These are phyloP conservation scores for Sebastes diploproa DNA, from an alignment of 2,797 vertebrate genomes.

Conservation along the genomic window DNA sequence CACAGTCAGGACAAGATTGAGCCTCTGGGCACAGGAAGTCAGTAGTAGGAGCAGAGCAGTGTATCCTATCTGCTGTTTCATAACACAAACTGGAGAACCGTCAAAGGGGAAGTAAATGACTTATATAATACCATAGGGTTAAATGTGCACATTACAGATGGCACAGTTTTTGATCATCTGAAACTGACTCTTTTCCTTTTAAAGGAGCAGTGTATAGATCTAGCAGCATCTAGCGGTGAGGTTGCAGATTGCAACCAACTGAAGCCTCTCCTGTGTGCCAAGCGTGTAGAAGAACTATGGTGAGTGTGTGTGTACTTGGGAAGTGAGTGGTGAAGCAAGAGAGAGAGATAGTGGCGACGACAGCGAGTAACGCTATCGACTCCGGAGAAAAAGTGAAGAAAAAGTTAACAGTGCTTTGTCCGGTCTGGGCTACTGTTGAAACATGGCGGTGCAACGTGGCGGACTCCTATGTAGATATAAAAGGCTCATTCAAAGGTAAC, in stretches of 20 bases:
- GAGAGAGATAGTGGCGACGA: no score
- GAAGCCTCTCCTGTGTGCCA: not conserved
- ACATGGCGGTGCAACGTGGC: no score
- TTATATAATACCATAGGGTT: not conserved
- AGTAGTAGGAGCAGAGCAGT: not conserved
- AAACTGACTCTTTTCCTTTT: not conserved
- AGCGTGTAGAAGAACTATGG: no score
- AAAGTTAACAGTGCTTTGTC: no score
- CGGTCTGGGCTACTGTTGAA: no score
- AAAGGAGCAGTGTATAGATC: not conserved
- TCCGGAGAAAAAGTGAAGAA: no score
- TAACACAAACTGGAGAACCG: not conserved
- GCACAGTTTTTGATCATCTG: not conserved
- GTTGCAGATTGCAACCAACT: not conserved
- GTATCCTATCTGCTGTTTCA: not conserved
- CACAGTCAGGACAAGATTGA: not conserved
- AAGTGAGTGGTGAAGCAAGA: no score
- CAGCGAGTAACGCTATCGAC: no score
- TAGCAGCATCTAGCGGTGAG: not conserved
- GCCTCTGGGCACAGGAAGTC: conserved; percentile 3
- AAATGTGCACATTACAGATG: not conserved
- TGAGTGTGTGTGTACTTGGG: no score
- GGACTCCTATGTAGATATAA: no score
- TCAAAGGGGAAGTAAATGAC: not conserved
- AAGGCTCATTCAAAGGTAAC: accelerated